Percentiles rank a stretch among this genome's conserved stretches.
Evolutionary conservation across 2,797 vertebrate genomes (phyloP).

Genomic region (Clarias laeviceps): DNA sequence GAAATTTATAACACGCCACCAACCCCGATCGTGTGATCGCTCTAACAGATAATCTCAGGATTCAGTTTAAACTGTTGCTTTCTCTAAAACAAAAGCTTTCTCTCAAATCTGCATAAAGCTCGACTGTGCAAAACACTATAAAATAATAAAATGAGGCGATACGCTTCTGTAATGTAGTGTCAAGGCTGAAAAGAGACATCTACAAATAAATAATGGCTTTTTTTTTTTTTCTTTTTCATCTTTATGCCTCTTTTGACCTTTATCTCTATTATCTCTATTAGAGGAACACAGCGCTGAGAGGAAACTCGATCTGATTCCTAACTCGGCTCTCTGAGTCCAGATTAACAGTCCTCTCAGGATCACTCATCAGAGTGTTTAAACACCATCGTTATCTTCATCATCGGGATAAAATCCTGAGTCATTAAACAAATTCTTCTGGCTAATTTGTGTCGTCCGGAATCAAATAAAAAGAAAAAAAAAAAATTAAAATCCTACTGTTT

Average conservation of each 20-base stretch:
- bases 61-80: neutral
- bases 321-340: neutral
- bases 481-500: neutral
- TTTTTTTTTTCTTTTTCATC: neutral
- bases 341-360: neutral
- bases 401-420: neutral
- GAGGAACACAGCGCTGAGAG: neutral
- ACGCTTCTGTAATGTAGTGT: neutral
- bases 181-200: neutral
- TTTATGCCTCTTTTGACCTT: neutral
- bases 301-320: neutral
- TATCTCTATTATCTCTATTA: neutral
- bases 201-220: neutral
- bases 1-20: too few relatives aligned
- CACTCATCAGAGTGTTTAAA: neutral
- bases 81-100: neutral
- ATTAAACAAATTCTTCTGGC: neutral
- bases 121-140: too few relatives aligned
- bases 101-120: neutral
- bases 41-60: too few relatives aligned
- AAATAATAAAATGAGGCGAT: neutral
- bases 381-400: neutral
- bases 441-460: neutral
- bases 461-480: neutral
- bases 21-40: too few relatives aligned